Percentiles rank a stretch among this genome's conserved stretches.
phyloP scores from a whole-genome alignment of 2,888 invertebrate species.

The Apantesis nais region DNA sequence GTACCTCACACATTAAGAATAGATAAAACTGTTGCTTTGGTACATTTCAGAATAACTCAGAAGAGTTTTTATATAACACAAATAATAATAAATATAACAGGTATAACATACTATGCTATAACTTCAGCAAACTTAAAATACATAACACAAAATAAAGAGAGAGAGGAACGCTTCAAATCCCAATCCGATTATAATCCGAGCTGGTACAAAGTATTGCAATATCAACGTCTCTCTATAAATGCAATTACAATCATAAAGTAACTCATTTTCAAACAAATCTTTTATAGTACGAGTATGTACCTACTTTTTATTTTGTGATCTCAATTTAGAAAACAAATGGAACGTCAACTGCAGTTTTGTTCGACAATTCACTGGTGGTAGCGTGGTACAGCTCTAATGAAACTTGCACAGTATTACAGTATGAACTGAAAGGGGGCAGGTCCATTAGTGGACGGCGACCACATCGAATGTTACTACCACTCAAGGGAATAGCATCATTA shows the following conservation, averaged over 20 bases:
- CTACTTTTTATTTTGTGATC: not conserved
- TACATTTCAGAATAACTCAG: not conserved
- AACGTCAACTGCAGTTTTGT: slow-evolving; percentile 14
- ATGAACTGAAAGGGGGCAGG: slow-evolving; percentile 29
- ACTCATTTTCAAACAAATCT: not conserved
- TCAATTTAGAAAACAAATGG: slow-evolving; percentile 11
- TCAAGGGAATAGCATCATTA: slow-evolving; percentile 32
- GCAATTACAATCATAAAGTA: not conserved
- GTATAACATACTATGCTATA: too few species aligned
- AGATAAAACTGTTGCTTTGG: not conserved
- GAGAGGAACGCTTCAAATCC: not conserved
- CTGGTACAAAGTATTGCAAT: not conserved
- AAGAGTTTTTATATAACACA: not conserved
- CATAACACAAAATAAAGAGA: not conserved
- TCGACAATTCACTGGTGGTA: slow-evolving; percentile 16
- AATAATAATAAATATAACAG: not conserved
- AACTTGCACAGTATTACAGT: slow-evolving; percentile 38
- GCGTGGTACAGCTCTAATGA: slow-evolving; percentile 23
- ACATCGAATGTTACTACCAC: slow-evolving; percentile 40
- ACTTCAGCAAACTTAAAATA: too few species aligned
- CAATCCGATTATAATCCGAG: not conserved
- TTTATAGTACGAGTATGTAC: not conserved
- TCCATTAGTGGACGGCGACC: slow-evolving; percentile 39
- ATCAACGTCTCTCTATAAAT: too few species aligned
- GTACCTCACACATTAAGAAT: not conserved